Percentiles rank a stretch among this genome's conserved stretches.
phyloP scores from a whole-genome alignment of 2,888 invertebrate species.

The Lycocerus yunnanus region DNA sequence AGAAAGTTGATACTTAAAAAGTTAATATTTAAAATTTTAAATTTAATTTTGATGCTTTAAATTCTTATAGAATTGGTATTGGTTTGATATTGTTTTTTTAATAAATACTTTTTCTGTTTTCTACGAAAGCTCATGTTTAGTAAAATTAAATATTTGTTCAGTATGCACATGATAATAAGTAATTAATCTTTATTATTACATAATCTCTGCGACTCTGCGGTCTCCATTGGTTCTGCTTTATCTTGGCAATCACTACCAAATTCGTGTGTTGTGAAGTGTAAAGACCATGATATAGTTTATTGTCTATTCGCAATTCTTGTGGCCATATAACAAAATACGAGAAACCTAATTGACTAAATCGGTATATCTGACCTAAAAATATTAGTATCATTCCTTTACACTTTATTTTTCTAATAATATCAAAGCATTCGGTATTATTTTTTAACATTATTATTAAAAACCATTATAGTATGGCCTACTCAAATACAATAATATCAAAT shows the following conservation, averaged over 20 bases:
- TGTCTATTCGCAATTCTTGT: slow-evolving; percentile 5
- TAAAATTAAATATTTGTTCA: not conserved
- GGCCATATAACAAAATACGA: not conserved
- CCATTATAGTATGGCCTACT: too few species aligned
- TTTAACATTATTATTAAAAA: not conserved
- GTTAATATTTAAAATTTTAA: too few species aligned
- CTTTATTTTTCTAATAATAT: not conserved
- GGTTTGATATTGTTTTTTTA: too few species aligned
- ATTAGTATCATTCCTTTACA: not conserved
- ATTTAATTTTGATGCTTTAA: too few species aligned
- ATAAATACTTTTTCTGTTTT: not conserved
- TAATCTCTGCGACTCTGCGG: not conserved
- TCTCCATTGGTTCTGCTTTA: not conserved
- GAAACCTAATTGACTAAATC: not conserved
- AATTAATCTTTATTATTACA: slow-evolving; percentile 1
- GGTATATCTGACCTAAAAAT: not conserved
- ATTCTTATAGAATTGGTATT: too few species aligned
- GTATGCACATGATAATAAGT: not conserved
- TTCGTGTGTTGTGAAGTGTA: slow-evolving; percentile 24
- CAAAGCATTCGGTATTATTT: not conserved
- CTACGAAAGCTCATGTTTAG: not conserved
- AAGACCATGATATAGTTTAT: slow-evolving; percentile 25
- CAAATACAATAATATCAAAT: too few species aligned
- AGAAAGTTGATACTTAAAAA: too few species aligned
- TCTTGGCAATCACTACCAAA: slow-evolving; percentile 12